Evolutionary conservation across 2,797 vertebrate genomes (phyloP), one percentile per base, ranked within the genome.

Genomic region (Semaprochilodus insignis): DNA sequence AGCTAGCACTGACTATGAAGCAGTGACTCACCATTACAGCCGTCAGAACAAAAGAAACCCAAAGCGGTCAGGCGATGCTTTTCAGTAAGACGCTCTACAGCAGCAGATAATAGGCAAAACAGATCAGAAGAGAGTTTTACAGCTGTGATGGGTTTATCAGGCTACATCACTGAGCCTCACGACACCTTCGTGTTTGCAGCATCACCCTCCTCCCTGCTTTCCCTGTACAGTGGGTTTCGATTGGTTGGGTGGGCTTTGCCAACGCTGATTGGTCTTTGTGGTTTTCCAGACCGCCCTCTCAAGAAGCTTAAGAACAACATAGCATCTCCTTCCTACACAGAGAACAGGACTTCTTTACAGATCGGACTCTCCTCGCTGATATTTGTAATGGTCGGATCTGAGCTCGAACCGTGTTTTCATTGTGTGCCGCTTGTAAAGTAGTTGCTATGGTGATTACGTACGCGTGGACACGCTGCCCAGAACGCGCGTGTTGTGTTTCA

Each of bases 21-120:
- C 69, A 62, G 60, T 55, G 57, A 83, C 74, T 85, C 55, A 83
- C 74, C 83, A 85, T 84, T 54, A 74, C 78, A 70, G 60, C 25
- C 74, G 27, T 27, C 27, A 78, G 54, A 11, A 44, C 10, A n/a
- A n/a, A n/a, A n/a, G n/a, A n/a, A n/a, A 36, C 19, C 31, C 75
- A 25, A 69, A 23, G 15, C 31, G 55, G 70, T 2, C 36, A 31
- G 31, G 60, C 10, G 72, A 8, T 16, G 54, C 19, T 55, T 54
- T 34, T 14, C 40, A 48, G 6, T 40, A 66, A 7, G 44, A 13
- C 40, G 40, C 40, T 34, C 65, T 40, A 13, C 34, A 23, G 14
- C 23, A 13, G 44, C 31, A 34, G 48, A 36, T 75, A 17, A 51
- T 1, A 44, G 31, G 3, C 4, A 51, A 51, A 19, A 48, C 71